These are phyloP conservation scores for Tipula lateralis DNA, from an alignment of 2,888 invertebrate genomes.

Conservation along the genomic window DNA sequence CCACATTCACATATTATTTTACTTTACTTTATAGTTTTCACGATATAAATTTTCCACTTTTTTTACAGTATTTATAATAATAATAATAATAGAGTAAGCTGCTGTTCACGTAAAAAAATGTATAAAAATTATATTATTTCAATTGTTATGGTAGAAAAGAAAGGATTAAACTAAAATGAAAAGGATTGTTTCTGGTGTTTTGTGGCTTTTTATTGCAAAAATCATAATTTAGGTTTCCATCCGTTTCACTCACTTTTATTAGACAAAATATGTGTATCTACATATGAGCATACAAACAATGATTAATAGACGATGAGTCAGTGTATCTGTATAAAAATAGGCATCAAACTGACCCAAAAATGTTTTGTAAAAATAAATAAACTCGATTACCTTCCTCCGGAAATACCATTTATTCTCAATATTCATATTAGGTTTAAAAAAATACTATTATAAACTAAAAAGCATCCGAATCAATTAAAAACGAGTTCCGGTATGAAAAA, in stretches of 20 bases:
- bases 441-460: not conserved
- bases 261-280: not conserved
- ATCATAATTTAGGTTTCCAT: not conserved
- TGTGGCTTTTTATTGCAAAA: slow-evolving; percentile 7
- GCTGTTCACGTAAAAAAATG: not conserved
- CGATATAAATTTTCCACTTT: not conserved
- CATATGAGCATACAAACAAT: not conserved
- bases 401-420: not conserved
- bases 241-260: not conserved
- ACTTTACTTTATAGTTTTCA: not conserved
- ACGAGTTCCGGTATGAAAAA: not conserved
- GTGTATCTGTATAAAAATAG: not conserved
- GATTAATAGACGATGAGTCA: not conserved
- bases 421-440: not conserved
- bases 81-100: not conserved
- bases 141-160: not conserved
- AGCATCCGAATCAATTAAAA: slow-evolving; percentile 9
- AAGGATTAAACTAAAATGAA: not conserved
- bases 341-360: not conserved
- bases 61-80: slow-evolving; percentile 3
- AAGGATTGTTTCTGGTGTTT: not conserved
- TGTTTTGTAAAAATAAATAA: not conserved
- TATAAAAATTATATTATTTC: slow-evolving; percentile 14
- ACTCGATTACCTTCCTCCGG: not conserved
- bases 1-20: not conserved